Percentiles rank a stretch among this genome's conserved stretches.
These are phyloP conservation scores for Limnephilus rhombicus DNA, from an alignment of 2,888 invertebrate genomes.

Conservation along the genomic window DNA sequence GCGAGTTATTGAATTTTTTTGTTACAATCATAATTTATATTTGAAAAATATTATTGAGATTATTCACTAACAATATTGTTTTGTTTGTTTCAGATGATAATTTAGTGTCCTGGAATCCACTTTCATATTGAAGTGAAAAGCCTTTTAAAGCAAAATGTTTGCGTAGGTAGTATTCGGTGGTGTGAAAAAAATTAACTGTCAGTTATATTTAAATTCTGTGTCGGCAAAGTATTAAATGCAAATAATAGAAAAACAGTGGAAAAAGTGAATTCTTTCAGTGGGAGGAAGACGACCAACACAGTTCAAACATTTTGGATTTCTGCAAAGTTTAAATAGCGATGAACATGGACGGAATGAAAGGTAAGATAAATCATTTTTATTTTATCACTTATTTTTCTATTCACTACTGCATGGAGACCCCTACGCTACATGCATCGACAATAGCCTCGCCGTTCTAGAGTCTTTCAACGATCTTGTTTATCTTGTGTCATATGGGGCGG, in stretches of 20 bases:
- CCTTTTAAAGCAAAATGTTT: background rate
- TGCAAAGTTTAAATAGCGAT: background rate
- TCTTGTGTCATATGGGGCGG: background rate
- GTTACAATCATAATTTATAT: too few relatives aligned
- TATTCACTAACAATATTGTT: background rate
- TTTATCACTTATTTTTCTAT: background rate
- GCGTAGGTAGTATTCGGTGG: background rate
- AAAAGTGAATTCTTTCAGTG: background rate
- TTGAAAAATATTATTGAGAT: background rate
- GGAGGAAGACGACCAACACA: background rate
- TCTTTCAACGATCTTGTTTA: background rate
- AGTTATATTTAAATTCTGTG: background rate
- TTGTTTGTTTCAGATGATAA: background rate
- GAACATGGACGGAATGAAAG: slow-evolving; percentile 28
- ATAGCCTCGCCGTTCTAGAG: background rate
- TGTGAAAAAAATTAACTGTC: background rate
- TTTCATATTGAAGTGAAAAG: background rate
- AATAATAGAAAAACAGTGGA: background rate
- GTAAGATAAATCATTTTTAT: background rate
- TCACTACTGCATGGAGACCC: background rate
- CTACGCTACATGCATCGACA: background rate
- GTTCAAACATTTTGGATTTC: background rate
- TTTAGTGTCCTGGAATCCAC: background rate
- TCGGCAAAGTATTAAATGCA: background rate
- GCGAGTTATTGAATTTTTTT: too few relatives aligned